Base-by-base conservation (phyloP, 1,140 invertebrate species). In the Periplaneta americana region DNA sequence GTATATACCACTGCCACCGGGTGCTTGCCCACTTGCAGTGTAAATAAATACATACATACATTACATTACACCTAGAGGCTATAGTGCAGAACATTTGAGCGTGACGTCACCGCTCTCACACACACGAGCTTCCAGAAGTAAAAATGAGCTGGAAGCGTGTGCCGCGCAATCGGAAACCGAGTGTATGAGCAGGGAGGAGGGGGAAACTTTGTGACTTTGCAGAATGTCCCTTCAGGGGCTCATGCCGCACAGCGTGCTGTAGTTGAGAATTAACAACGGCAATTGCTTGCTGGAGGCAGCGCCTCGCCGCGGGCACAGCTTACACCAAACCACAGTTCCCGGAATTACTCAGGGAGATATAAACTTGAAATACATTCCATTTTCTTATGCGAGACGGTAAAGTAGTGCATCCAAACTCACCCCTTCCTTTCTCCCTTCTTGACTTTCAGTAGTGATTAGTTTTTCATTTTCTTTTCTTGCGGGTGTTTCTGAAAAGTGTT, bases 231-330 rank as follows among this genome's bases (percentile, higher is more conserved):
- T 77, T 77, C 15, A 77, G 75, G 75, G 75, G 1, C 75, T 77
- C 75, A 77, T 33, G 75, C 1, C 33, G 5, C 33, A 28, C 32
- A 13, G 33, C 75, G 75, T 77, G 75, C 35, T 31, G 75, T 33
- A 77, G 75, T 33, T 77, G 31, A 77, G 75, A 33, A 77, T 77
- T 77, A 77, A 77, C 75, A 77, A 77, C 22, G 75, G 75, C 75
- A 77, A 77, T 77, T 77, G 75, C 33, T 77, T 77, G 31, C 75
- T 33, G 31, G 4, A 31, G 15, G 31, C 75, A 1, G 15, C 22
- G 48, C 48, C 48, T n/a, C 22, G n/a, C 22, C 8, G 8, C 1
- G 28, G 22, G 28, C 28, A n/a, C 48, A 66, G 28, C 48, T 28
- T 66, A 66, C 22, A n/a, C 6, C n/a, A 66, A 66, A 66, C 48